Conservation (phyloP, 1,140 invertebrate genomes). For the Philotrypesis tridentata region DNA sequence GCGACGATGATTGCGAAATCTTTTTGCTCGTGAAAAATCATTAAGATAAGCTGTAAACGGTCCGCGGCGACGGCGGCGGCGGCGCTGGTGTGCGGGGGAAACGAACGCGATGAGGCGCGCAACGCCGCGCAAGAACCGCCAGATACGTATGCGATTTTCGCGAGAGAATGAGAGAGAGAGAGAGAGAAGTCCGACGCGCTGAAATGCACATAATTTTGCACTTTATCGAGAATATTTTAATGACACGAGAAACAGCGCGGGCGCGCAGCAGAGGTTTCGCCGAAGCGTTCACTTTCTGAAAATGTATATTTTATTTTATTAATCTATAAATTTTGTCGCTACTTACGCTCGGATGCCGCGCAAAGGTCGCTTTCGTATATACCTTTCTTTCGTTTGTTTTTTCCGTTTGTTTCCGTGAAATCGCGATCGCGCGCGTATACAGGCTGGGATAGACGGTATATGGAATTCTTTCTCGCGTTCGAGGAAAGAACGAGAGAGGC, state of each 20-base stretch:
- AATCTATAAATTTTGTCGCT: background rate
- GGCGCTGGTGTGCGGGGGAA: too few relatives aligned
- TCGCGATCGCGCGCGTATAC: too few relatives aligned
- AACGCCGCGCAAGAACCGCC: background rate
- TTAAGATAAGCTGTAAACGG: background rate
- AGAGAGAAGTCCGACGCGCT: background rate
- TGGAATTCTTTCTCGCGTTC: too few relatives aligned
- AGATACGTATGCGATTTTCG: background rate
- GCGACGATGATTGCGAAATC: background rate
- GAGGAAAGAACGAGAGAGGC: too few relatives aligned
- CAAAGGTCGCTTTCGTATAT: background rate
- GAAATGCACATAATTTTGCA: background rate
- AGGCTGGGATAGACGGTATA: too few relatives aligned
- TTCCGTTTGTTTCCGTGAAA: too few relatives aligned
- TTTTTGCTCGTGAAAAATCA: background rate
- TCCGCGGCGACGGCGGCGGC: background rate
- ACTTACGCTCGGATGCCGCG: too few relatives aligned
- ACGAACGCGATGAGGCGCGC: too few relatives aligned
- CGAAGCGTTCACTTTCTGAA: background rate
- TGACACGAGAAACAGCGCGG: background rate
- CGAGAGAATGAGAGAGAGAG: too few relatives aligned
- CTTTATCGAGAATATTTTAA: background rate
- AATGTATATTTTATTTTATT: background rate
- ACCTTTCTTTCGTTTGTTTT: too few relatives aligned
- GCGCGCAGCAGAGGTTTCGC: background rate